Conservation (phyloP, 2,888 invertebrate genomes). For the Plebejus anna region DNA sequence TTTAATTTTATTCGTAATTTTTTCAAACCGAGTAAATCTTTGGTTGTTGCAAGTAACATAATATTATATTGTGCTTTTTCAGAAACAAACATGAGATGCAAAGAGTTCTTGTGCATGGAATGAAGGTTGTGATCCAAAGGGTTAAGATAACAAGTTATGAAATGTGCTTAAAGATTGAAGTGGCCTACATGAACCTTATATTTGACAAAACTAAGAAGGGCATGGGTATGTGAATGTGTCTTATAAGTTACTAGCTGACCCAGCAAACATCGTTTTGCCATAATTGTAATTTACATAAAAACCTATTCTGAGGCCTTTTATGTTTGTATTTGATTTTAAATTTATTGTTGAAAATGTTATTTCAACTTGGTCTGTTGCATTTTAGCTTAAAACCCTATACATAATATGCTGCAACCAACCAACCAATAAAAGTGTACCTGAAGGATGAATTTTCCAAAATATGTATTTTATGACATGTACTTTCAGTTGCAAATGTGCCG, state of each 20-base stretch:
- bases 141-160: slow-evolving; percentile 68
- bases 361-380: too few species aligned
- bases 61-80: slow-evolving; percentile 35
- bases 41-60: not conserved
- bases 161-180: slow-evolving; percentile 78
- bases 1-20: not conserved
- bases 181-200: slow-evolving; percentile 74
- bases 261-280: too few species aligned
- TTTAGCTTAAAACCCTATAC: too few species aligned
- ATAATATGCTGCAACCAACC: too few species aligned
- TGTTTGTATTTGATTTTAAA: too few species aligned
- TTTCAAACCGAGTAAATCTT: not conserved
- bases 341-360: too few species aligned
- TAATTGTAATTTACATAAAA: too few species aligned
- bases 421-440: too few species aligned
- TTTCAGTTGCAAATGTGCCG: slow-evolving; percentile 76
- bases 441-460: too few species aligned
- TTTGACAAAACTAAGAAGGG: slow-evolving; percentile 72
- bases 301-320: too few species aligned
- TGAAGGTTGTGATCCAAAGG: slow-evolving; percentile 70
- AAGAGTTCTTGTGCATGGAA: slow-evolving; percentile 69
- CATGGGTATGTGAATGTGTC: slow-evolving; percentile 63
- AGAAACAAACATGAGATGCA: slow-evolving; percentile 70
- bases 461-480: slow-evolving; percentile 31
- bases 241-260: not conserved